Evolutionary conservation across 2,888 invertebrate genomes (phyloP), one percentile per base, ranked within the genome.

Genomic region (Cantharis rufa): DNA sequence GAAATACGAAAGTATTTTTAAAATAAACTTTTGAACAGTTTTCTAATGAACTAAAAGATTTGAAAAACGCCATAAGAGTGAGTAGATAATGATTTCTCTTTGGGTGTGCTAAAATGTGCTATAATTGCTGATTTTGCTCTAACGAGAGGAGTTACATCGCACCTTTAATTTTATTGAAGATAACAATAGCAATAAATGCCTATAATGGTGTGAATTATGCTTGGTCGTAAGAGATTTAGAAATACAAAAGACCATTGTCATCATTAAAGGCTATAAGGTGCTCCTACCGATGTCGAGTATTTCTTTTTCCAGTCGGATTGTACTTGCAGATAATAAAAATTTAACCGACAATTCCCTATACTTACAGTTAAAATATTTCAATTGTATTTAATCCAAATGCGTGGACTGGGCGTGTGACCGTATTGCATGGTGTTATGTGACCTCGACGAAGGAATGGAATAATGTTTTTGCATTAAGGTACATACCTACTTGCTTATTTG

Each of bases 391-490:
- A 71, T 68, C 75, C 27, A 71, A 68, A 66, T 71, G 71, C 78
- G 72, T 71, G 71, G 77, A 78, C 75, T 78, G 78, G 80, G 77
- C 16, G 74, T 79, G 80, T 77, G 80, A 78, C 77, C 80, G 78
- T 77, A 80, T 80, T 72, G 48, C 71, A 62, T 70, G 73, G 77
- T 77, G 77, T 78, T 71, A 62, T 21, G 15, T 68, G 71, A 75
- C 75, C 75, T 62, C 74, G 63, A 13, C 73, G 48, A 48, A 72
- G 62, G 15, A 69, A 62, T 64, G 21, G 63, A 48, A 48, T 48
- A 48, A 48, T 48, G 48, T 48, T 48, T 48, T 48, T 48, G 48
- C n/a, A 48, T n/a, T 48, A 48, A 18, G n/a, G n/a, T 48, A 32
- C 32, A 3, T 13, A 28, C 28, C 28, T 28, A 32, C 32, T 32